Conservation (phyloP, 2,888 invertebrate species). For the Hydriomena furcata region DNA sequence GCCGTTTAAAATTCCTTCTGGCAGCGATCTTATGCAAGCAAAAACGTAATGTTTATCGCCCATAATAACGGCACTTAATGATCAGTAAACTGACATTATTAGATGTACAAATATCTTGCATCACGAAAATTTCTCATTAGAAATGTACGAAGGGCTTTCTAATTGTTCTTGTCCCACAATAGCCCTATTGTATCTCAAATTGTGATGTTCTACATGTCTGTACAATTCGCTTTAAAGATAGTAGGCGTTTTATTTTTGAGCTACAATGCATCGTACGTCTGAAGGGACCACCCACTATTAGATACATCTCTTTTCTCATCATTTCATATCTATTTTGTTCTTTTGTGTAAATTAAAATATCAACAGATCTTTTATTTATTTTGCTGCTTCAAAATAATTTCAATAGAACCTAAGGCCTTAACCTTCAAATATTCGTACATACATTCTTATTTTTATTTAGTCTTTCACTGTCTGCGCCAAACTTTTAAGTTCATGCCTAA, state of each 20-base stretch:
- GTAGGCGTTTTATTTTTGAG: slow-evolving; percentile 38
- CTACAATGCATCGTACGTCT: slow-evolving; percentile 33
- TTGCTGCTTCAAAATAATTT: too few relatives aligned
- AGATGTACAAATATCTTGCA: slow-evolving; percentile 46
- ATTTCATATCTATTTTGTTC: slow-evolving; percentile 14
- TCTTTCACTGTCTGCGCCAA: too few relatives aligned
- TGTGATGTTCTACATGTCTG: slow-evolving; percentile 33
- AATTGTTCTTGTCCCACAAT: slow-evolving; percentile 49
- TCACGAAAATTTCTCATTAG: slow-evolving; percentile 60
- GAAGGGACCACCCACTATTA: slow-evolving; percentile 33
- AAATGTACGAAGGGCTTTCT: slow-evolving; percentile 58
- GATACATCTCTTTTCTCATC: slow-evolving; percentile 26
- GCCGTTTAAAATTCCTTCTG: not conserved
- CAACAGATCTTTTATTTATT: too few relatives aligned
- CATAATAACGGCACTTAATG: slow-evolving; percentile 35
- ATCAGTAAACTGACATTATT: slow-evolving; percentile 40
- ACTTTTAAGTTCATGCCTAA: too few relatives aligned
- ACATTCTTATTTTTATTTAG: too few relatives aligned
- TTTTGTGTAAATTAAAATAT: too few relatives aligned
- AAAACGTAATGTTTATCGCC: slow-evolving; percentile 25
- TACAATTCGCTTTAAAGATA: slow-evolving; percentile 31
- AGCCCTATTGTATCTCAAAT: slow-evolving; percentile 39
- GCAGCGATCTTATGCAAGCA: slow-evolving; percentile 7
- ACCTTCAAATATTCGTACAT: too few relatives aligned
- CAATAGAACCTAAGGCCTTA: too few relatives aligned